phyloP scores from a whole-genome alignment of 2,888 invertebrate genomes.

The Drosophila leonis region DNA sequence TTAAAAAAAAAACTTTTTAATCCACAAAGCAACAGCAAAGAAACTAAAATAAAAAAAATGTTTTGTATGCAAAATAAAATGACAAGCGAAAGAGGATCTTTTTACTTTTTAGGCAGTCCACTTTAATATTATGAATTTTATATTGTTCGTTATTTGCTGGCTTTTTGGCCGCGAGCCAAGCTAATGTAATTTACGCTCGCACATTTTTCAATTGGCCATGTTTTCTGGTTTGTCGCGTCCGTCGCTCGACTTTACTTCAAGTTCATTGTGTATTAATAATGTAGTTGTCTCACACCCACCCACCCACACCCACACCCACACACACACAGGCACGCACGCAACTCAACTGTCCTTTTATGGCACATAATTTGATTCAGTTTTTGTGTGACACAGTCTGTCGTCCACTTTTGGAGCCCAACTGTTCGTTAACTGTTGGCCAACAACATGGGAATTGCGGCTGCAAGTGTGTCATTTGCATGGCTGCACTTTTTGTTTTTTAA shows the following conservation, averaged over 20 bases:
- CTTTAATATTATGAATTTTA: conserved; percentile 33
- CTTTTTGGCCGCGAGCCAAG: conserved; percentile 23
- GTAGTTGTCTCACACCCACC: conserved; percentile 54
- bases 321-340: background rate
- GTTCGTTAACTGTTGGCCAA: conserved; percentile 42
- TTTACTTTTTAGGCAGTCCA: conserved; percentile 27
- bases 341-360: conserved; percentile 14
- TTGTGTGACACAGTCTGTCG: conserved; percentile 38
- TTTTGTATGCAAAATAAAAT: conserved; percentile 68
- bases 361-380: conserved; percentile 56
- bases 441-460: conserved; percentile 52
- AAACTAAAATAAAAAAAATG: conserved; percentile 26
- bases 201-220: conserved; percentile 59
- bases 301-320: background rate
- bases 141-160: conserved; percentile 4
- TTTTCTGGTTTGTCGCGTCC: conserved; percentile 70
- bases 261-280: conserved; percentile 80
- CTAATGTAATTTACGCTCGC: conserved; percentile 64
- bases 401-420: conserved; percentile 27
- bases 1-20: conserved; percentile 62
- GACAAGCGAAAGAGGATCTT: conserved; percentile 46
- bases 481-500: conserved; percentile 34
- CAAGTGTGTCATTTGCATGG: conserved; percentile 48
- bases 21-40: conserved; percentile 19
- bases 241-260: conserved; percentile 53